These are phyloP conservation scores for Rotaria magnacalcarata DNA, from an alignment of 2,888 invertebrate genomes.

Conservation along the genomic window DNA sequence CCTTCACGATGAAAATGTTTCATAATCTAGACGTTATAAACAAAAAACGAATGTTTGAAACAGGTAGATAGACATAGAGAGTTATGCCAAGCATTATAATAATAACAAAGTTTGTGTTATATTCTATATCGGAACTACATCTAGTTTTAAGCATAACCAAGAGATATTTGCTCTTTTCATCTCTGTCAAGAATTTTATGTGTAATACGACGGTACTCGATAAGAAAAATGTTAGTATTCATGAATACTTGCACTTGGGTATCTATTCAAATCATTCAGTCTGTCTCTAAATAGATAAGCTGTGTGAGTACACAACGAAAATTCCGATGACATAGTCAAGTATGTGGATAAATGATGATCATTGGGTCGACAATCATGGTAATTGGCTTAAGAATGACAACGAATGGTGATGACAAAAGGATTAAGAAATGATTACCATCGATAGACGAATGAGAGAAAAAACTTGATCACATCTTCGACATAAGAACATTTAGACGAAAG, in stretches of 20 bases:
- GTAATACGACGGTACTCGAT: too few relatives aligned
- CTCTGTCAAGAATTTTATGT: too few relatives aligned
- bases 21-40: too few relatives aligned
- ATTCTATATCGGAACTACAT: too few relatives aligned
- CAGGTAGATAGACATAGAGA: too few relatives aligned
- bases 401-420: background rate
- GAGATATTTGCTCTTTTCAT: too few relatives aligned
- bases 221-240: background rate
- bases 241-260: background rate
- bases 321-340: conserved; percentile 7
- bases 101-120: too few relatives aligned
- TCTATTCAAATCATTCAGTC: background rate
- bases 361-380: background rate
- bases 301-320: background rate
- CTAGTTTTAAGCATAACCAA: too few relatives aligned
- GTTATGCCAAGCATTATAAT: too few relatives aligned
- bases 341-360: background rate
- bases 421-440: background rate
- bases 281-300: background rate
- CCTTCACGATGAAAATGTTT: too few relatives aligned
- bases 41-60: too few relatives aligned
- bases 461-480: background rate
- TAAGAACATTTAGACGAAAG: background rate
- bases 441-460: background rate
- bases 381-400: background rate